Percentiles rank a stretch among this genome's conserved stretches.
These are phyloP conservation scores for Trichopoda pennipes DNA, from an alignment of 2,888 invertebrate genomes.

Conservation along the genomic window DNA sequence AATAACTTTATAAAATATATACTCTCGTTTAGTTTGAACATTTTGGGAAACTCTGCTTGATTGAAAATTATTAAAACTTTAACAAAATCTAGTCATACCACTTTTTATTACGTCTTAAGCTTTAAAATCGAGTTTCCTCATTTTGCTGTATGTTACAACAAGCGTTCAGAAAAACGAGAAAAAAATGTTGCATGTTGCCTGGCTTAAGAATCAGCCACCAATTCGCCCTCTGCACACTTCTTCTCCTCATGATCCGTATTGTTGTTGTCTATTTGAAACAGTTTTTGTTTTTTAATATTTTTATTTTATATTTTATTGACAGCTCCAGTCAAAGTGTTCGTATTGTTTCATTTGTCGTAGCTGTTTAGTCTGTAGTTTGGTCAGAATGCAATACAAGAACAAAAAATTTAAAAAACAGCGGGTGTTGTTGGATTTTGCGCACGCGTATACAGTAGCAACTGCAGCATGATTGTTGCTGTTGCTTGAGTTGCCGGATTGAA, in stretches of 20 bases:
- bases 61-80: constrained; percentile 44
- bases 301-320: constrained; percentile 54
- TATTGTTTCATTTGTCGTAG: constrained; percentile 58
- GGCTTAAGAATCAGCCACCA: constrained; percentile 48
- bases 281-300: constrained; percentile 2
- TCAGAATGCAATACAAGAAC: neutral
- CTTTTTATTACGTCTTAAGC: constrained; percentile 67
- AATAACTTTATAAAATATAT: neutral
- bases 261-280: constrained; percentile 54
- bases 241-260: neutral
- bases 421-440: constrained; percentile 66
- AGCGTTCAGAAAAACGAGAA: constrained; percentile 1
- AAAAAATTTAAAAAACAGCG: constrained; percentile 43
- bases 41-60: constrained; percentile 40
- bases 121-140: constrained; percentile 65
- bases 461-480: constrained; percentile 26
- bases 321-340: constrained; percentile 67
- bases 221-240: neutral
- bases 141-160: constrained; percentile 42
- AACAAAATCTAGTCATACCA: constrained; percentile 66
- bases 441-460: constrained; percentile 62
- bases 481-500: constrained; percentile 25
- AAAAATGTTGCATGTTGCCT: constrained; percentile 46
- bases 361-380: constrained; percentile 33
- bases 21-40: neutral